These are phyloP conservation scores for Acromyrmex echinatior DNA, from an alignment of 1,140 invertebrate genomes.

Conservation along the genomic window DNA sequence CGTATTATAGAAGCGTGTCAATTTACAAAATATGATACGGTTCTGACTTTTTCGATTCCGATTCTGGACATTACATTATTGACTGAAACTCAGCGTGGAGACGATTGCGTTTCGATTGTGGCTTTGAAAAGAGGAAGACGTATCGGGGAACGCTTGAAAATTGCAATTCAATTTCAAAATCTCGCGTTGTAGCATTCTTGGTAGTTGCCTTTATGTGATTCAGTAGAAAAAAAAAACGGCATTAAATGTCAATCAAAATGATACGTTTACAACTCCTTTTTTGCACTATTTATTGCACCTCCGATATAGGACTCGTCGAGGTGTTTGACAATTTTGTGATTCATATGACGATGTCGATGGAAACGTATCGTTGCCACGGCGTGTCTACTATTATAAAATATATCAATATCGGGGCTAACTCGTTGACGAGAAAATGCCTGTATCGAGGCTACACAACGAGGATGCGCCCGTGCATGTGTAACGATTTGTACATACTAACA, in stretches of 20 bases:
- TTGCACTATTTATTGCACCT: neutral
- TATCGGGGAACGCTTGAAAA: neutral
- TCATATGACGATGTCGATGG: conserved; percentile 40
- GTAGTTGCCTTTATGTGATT: conserved; percentile 22
- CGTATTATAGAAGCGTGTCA: neutral
- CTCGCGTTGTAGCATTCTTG: neutral
- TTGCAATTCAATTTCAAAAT: neutral
- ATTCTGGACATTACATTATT: conserved; percentile 52
- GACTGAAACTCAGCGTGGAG: conserved; percentile 52
- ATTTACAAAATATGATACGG: neutral
- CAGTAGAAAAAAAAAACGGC: neutral
- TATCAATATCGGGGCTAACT: conserved; percentile 52
- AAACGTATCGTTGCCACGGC: conserved; percentile 57
- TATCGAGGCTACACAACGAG: conserved; percentile 41
- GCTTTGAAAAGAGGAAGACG: neutral
- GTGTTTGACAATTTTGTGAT: conserved; percentile 36
- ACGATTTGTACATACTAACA: conserved; percentile 71
- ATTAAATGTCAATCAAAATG: conserved; percentile 22
- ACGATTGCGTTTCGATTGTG: conserved; percentile 49
- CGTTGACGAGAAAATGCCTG: conserved; percentile 31
- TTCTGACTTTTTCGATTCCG: conserved; percentile 38
- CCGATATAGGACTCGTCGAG: neutral
- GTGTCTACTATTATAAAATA: conserved; percentile 30
- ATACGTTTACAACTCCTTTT: neutral
- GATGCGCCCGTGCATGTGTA: conserved; percentile 70